Base-by-base conservation (phyloP, 2,113 vertebrate genomes). In the Thunnus maccoyii region DNA sequence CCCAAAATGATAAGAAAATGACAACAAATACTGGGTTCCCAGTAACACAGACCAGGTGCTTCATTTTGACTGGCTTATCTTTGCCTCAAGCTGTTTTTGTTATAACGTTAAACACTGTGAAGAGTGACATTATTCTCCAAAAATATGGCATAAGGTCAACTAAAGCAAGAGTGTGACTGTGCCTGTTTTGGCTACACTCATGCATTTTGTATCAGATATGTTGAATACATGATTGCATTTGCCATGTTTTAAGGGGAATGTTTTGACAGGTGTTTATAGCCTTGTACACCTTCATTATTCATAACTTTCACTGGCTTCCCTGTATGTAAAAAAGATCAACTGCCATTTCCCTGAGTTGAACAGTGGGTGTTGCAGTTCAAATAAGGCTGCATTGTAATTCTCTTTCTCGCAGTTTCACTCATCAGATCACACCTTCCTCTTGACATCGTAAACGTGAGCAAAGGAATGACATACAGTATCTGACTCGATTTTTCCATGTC, bases 221-320 rank as follows among this genome's bases (percentile, higher is more conserved):
- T 27, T 56, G 48, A 68, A 17, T 46, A 79, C 1, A 8, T 66
- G n/a, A 20, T 20, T 46, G 27, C 11, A 47, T 14, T 17, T 41
- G 20, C 6, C 32, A 11, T 69, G 11, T 36, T 67, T 66, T 55
- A 61, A 64, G 0, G 11, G 20, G 6, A 67, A 76, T 52, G 32
- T 41, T 41, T 41, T 78, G 48, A 72, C 64, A 64, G 68, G 56
- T 76, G 41, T 65, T 46, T 58, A 46, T 20, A 17, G 30, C 68
- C 9, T 46, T 69, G 2, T 41, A 9, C 36, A 41, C 36, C 36
- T 16, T 67, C 4, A 82, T 75, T 73, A 81, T 80, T 87, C 48
- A 75, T 58, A 54, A 17, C 72, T 52, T 17, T 47, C 20, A 79
- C 46, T 46, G 22, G 14, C 67, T 60, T 80, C 44, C 25, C 50